Percentiles rank a stretch among this genome's conserved stretches.
Evolutionary conservation across 2,113 vertebrate genomes (phyloP).

Genomic region (Sinosuthora webbiana): DNA sequence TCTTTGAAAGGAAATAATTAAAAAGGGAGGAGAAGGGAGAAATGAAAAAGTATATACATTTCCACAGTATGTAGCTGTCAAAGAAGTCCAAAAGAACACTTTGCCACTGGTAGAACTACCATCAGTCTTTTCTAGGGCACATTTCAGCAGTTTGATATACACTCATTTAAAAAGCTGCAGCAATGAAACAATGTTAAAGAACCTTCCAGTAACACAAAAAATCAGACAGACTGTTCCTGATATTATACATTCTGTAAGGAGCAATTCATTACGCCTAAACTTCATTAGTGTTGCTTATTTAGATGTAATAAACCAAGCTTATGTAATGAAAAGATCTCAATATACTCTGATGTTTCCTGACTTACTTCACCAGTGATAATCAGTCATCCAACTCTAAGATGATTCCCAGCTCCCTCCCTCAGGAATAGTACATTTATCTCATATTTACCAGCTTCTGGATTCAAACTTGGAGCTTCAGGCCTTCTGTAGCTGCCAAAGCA

Average conservation of each 20-base stretch:
- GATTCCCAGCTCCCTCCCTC: neutral
- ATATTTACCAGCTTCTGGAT: neutral
- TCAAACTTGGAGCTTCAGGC: neutral
- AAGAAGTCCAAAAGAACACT: neutral
- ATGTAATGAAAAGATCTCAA: neutral
- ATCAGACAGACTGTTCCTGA: neutral
- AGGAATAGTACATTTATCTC: neutral
- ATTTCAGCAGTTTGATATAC: neutral
- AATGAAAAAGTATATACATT: neutral
- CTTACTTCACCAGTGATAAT: neutral
- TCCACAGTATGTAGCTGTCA: neutral
- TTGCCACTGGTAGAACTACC: neutral
- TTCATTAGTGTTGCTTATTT: neutral
- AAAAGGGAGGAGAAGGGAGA: neutral
- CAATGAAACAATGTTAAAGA: neutral
- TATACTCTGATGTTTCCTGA: neutral
- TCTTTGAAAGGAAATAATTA: conserved; percentile 15
- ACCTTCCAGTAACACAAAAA: neutral
- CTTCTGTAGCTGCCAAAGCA: neutral
- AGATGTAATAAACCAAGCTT: neutral
- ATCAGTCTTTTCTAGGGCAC: neutral
- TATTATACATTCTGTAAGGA: neutral
- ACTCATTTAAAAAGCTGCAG: neutral
- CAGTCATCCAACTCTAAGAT: neutral
- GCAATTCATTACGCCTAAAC: neutral